These are phyloP conservation scores for Monopterus albus DNA, from an alignment of 2,113 vertebrate genomes.

Conservation along the genomic window DNA sequence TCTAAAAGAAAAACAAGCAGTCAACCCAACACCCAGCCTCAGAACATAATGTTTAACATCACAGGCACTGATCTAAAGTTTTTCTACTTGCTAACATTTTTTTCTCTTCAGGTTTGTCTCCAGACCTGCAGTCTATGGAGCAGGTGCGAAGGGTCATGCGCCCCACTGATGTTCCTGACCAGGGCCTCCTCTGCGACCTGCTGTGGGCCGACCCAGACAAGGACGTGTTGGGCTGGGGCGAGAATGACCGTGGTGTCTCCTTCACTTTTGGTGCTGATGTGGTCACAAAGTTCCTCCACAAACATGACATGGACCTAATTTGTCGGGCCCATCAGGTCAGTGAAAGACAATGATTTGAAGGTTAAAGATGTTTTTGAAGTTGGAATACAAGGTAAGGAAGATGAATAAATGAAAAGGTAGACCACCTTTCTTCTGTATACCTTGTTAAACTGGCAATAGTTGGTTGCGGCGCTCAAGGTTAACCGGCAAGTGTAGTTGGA, in stretches of 20 bases:
- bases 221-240: constrained; percentile 96
- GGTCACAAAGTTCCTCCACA: constrained; percentile 97
- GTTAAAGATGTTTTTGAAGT: not conserved
- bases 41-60: not conserved
- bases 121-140: constrained; percentile 97
- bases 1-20: not conserved
- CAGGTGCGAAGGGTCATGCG: constrained; percentile 96
- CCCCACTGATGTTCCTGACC: constrained; percentile 95
- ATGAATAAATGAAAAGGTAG: not conserved
- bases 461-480: not conserved
- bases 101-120: constrained; percentile 86
- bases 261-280: constrained; percentile 97
- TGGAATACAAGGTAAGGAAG: not conserved
- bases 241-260: constrained; percentile 95
- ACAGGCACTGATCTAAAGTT: not conserved
- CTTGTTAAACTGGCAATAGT: not conserved
- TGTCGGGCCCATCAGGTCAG: constrained; percentile 95
- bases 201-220: constrained; percentile 98
- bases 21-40: not conserved
- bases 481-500: not conserved
- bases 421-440: too few relatives aligned
- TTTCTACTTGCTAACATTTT: not conserved
- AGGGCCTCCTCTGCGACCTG: constrained; percentile 94
- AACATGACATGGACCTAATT: constrained; percentile 97
- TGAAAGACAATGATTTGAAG: not conserved